These are phyloP conservation scores for Ceyx erithaca DNA, from an alignment of 2,797 vertebrate species.

Conservation along the genomic window DNA sequence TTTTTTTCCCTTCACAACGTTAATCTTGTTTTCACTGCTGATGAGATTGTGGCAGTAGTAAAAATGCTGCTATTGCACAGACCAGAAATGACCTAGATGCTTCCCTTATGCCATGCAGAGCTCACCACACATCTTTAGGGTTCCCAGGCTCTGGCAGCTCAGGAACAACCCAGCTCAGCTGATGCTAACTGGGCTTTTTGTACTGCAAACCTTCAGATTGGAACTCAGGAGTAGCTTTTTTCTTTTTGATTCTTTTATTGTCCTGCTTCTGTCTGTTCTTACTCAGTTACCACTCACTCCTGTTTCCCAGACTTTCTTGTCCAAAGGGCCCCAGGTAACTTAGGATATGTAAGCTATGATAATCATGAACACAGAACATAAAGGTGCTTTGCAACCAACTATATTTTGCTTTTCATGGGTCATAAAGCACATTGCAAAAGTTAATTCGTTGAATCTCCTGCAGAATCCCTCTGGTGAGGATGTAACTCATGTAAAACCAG, in stretches of 20 bases:
- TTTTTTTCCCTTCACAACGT: no score
- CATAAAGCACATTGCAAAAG: not conserved
- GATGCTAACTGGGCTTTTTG: not conserved
- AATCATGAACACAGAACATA: not conserved
- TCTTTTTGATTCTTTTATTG: not conserved
- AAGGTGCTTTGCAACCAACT: not conserved
- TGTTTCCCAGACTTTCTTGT: not conserved
- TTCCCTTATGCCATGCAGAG: no score
- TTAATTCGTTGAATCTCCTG: not conserved
- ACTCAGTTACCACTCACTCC: not conserved
- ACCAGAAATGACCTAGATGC: no score
- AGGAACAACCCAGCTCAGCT: not conserved
- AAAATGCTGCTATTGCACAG: no score
- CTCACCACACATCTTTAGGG: accelerated
- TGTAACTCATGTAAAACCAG: not conserved
- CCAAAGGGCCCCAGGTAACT: not conserved
- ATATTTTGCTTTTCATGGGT: not conserved
- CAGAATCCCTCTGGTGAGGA: not conserved
- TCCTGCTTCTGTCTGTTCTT: not conserved
- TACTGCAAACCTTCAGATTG: not conserved
- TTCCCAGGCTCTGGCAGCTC: not conserved
- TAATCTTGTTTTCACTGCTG: no score
- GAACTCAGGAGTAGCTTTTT: not conserved
- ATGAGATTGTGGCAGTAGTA: no score
- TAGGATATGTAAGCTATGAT: not conserved